Evolutionary conservation across 2,797 vertebrate genomes (phyloP), one percentile per base, ranked within the genome.

Genomic region (Acipenser transmontanus): DNA sequence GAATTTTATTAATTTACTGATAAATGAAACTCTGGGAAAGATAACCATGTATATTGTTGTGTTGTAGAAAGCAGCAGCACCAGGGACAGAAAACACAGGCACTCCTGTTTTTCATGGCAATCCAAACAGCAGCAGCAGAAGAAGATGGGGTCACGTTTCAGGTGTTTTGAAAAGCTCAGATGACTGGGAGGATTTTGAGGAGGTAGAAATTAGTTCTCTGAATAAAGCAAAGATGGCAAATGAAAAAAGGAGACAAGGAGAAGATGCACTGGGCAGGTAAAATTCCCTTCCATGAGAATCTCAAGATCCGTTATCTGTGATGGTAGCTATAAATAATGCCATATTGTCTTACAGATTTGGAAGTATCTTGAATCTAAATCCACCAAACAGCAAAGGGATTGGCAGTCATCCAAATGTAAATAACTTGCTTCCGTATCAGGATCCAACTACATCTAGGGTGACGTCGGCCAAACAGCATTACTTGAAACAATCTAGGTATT

Each of bases 401-500:
- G 84, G 93, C 59, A 84, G 72, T 10, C 92, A 87, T 1, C 86
- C 91, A 60, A 92, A 91, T 62, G 86, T 91, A 65, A 92, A 92
- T 61, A 84, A 74, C 1, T 73, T 80, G 0, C 75, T 87, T 51
- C 80, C 85, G 13, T 86, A 81, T 67, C 89, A 91, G 68, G 94
- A 95, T 75, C 90, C 91, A 1, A 85, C 85, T 0, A 77, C 82
- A 0, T 80, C 80, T 2, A 69, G 92, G 76, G 83, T 83, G 1
- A 80, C 91, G 62, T 94, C 94, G 50, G 94, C 94, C 73, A 97
- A 95, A 75, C 93, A 95, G 12, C 94, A 95, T 84, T 97, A 97
- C 81, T 67, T 97, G 83, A 94, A 88, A 70, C 94, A 97, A 74
- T 93, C 94, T 1, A 91, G 96, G 85, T 98, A 97, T 86, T 80